Conservation (phyloP, 2,888 invertebrate genomes). For the Apamea monoglypha region DNA sequence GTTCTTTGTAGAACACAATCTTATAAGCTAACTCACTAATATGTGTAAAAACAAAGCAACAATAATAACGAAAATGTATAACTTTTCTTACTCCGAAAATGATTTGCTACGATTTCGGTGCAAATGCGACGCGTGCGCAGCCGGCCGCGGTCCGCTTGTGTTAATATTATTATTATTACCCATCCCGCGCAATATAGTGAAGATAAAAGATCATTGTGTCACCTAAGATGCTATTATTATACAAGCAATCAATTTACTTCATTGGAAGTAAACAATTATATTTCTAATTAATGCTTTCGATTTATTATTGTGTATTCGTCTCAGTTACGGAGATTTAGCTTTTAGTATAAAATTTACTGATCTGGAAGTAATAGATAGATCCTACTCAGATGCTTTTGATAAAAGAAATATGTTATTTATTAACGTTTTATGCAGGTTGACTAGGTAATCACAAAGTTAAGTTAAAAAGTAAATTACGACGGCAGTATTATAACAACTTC, state of each 20-base stretch:
- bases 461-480: not conserved
- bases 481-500: not conserved
- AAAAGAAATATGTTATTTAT: not conserved
- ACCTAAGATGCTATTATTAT: constrained; percentile 54
- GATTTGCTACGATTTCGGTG: constrained; percentile 9
- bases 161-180: constrained; percentile 35
- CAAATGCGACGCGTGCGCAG: constrained; percentile 27
- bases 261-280: constrained; percentile 40
- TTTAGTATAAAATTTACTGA: not conserved
- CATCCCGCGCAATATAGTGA: constrained; percentile 45
- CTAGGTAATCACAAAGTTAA: not conserved
- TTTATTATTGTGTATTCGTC: constrained; percentile 6
- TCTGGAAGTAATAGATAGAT: not conserved
- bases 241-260: constrained; percentile 45
- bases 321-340: constrained; percentile 6
- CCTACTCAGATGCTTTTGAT: not conserved
- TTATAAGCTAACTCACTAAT: too few relatives aligned
- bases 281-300: constrained; percentile 24
- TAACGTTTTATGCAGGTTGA: not conserved
- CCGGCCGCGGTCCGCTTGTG: constrained; percentile 14
- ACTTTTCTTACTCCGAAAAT: constrained; percentile 13
- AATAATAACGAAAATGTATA: not conserved
- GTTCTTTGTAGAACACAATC: not conserved
- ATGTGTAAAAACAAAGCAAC: too few relatives aligned
- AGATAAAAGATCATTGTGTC: constrained; percentile 61